Evolutionary conservation across 37 sponge, comb jelly and placozoan species (phyloP).

Genomic region (Bolinopsis microptera): DNA sequence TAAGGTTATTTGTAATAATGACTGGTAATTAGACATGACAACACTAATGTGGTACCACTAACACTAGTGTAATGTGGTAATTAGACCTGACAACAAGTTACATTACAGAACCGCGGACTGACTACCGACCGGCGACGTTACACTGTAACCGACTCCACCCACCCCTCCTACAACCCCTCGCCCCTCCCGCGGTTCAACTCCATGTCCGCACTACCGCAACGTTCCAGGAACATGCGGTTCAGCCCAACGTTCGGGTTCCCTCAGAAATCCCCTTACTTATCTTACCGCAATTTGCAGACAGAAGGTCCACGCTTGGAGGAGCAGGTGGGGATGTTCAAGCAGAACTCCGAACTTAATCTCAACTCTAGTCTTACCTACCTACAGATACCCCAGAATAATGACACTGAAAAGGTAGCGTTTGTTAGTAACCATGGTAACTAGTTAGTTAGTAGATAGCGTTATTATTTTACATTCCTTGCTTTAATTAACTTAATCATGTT

Average conservation of each 20-base stretch:
- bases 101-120: no score
- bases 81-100: no score
- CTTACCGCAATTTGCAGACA: neutral
- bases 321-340: constrained; percentile 36
- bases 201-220: neutral
- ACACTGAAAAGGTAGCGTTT: constrained; percentile 43
- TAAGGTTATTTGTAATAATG: no score
- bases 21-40: no score
- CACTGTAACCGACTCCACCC: no score
- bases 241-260: neutral
- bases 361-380: constrained; percentile 56
- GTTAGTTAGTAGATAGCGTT: no score
- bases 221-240: neutral
- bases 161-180: neutral
- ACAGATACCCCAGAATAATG: constrained; percentile 10
- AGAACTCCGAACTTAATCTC: constrained; percentile 45
- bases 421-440: no score
- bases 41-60: no score
- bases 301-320: neutral
- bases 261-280: neutral
- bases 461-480: no score
- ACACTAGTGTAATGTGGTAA: no score
- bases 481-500: no score
- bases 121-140: no score
- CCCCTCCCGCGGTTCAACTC: neutral